Evolutionary conservation across 2,888 invertebrate species (phyloP), one percentile per base, ranked within the genome.

Genomic region (Tetrapedia diversipes): DNA sequence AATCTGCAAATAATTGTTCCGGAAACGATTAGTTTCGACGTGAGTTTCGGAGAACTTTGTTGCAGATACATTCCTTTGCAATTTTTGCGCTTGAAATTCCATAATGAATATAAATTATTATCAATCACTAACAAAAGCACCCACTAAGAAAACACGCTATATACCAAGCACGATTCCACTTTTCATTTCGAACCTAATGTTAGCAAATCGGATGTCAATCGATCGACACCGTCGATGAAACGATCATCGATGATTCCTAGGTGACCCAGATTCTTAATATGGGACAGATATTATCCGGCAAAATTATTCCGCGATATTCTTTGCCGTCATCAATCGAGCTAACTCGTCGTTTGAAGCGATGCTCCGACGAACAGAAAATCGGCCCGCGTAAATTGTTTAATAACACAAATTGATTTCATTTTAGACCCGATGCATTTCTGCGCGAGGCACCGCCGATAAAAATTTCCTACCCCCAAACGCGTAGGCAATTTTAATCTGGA

Each of bases 321-420:
- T 54, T 16, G 1, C 34, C 14, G 29, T 19, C n/a, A 69, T 39
- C 34, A 34, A 67, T 68, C 27, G 34, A 45, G n/a, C 57, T 2
- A 47, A 67, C 27, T 49, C 29, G 22, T 43, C n/a, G 24, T 43
- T 24, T 19, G 19, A 22, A 34, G 3, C 19, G 16, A 3, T 8
- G 16, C 14, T n/a, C 1, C 22, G 1, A 4, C 0, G 10, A n/a
- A 16, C n/a, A 16, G 24, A 6, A 11, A 29, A 49, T 53, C 14
- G 47, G 29, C 3, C 14, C n/a, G 27, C 24, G 27, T 56, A 32
- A 34, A 65, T 49, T 67, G 16, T 68, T 72, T 53, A 68, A 54
- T 54, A 72, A 60, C 56, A 19, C 14, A 70, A 63, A 73, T 61
- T 73, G 61, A 70, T 56, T 70, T 22, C 41, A 34, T 63, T 70